These are phyloP conservation scores for Tapirus terrestris DNA, from an alignment of 2,113 vertebrate genomes.

Conservation along the genomic window DNA sequence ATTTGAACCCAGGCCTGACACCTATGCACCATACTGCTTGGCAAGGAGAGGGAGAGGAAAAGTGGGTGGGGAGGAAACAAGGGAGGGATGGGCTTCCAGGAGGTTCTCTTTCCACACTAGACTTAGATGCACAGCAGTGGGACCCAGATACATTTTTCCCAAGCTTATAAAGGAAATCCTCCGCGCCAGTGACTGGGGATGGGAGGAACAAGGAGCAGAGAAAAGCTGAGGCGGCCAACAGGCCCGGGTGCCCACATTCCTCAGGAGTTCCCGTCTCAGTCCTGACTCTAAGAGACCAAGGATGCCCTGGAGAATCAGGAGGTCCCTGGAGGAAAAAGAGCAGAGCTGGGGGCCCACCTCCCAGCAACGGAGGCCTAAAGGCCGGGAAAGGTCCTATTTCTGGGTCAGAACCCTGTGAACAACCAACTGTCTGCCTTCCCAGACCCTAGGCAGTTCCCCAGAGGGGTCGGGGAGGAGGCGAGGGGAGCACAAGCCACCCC, in stretches of 20 bases:
- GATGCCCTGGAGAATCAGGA: not conserved
- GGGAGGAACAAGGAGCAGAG: not conserved
- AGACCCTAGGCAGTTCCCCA: not conserved
- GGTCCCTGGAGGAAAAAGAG: not conserved
- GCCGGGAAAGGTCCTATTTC: not conserved
- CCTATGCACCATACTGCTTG: accelerated
- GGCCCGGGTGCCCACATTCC: not conserved
- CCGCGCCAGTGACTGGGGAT: slow-evolving; percentile 48
- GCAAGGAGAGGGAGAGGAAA: not conserved
- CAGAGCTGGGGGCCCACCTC: not conserved
- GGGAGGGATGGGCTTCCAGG: not conserved
- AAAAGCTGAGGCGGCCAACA: not conserved
- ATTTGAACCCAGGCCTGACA: not conserved
- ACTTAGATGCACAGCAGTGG: not conserved
- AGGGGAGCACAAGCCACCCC: not conserved
- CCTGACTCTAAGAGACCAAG: not conserved
- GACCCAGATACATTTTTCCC: slow-evolving; percentile 70
- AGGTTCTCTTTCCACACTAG: not conserved
- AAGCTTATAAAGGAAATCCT: slow-evolving; percentile 75
- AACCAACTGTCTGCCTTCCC: not conserved
- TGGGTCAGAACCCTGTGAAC: not conserved
- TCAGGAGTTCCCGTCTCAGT: not conserved
- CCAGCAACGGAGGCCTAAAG: not conserved
- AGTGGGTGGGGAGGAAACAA: accelerated
- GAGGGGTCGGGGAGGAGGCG: not conserved